A percentile compares a stretch with the other conserved stretches of the same genome.
Conservation (phyloP, 1,140 invertebrate species). For the Nebria ingens region DNA sequence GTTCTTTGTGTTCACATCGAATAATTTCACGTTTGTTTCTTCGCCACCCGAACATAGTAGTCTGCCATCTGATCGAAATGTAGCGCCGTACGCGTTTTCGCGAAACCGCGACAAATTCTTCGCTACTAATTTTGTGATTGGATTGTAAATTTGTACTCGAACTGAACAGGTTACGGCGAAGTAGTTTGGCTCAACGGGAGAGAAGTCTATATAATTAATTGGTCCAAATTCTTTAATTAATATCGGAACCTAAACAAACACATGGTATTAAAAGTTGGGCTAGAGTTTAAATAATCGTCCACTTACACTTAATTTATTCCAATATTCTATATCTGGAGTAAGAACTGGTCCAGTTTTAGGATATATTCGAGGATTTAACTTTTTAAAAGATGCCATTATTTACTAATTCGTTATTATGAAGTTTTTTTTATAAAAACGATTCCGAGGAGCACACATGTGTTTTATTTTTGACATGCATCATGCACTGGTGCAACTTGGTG, state of each 20-base stretch:
- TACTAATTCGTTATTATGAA: no score
- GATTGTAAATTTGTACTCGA: slow-evolving; percentile 84
- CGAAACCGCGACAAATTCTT: slow-evolving; percentile 81
- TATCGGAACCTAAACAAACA: slow-evolving; percentile 60
- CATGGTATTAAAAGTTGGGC: slow-evolving; percentile 13
- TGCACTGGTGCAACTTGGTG: no score
- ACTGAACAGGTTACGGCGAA: slow-evolving; percentile 87
- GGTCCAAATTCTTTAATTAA: slow-evolving; percentile 86
- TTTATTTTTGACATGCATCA: no score
- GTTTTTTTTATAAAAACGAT: no score
- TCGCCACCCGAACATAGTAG: slow-evolving; percentile 80
- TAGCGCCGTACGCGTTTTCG: slow-evolving; percentile 75
- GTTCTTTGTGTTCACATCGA: slow-evolving; percentile 73
- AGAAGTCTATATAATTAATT: slow-evolving; percentile 85
- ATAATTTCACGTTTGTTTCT: slow-evolving; percentile 76
- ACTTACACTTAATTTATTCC: slow-evolving; percentile 73
- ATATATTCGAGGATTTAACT: slow-evolving; percentile 61
- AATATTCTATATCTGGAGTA: slow-evolving; percentile 69
- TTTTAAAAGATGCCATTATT: slow-evolving; percentile 44
- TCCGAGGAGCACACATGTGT: no score
- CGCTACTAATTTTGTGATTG: slow-evolving; percentile 70
- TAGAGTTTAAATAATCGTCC: slow-evolving; percentile 13
- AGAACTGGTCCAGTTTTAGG: slow-evolving; percentile 51
- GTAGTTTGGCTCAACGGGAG: slow-evolving; percentile 72
- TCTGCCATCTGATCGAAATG: slow-evolving; percentile 76